Conservation (phyloP, 2,113 vertebrate genomes). For the Ptilorrhoa leucosticta region DNA sequence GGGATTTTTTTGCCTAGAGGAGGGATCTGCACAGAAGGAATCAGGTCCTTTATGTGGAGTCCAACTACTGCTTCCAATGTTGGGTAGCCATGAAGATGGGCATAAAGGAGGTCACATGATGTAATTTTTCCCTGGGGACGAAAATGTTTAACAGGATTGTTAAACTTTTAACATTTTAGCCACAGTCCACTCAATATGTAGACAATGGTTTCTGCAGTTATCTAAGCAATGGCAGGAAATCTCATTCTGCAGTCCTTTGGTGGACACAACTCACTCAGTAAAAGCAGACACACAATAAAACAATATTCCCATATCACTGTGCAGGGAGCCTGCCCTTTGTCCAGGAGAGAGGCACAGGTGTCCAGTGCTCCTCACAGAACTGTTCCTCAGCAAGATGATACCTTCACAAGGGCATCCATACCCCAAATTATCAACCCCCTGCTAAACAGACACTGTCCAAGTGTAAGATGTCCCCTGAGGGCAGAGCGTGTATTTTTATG, state of each 20-base stretch:
- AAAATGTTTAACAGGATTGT: not conserved
- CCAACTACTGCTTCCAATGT: conserved; percentile 77
- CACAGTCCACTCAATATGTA: not conserved
- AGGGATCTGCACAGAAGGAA: conserved; percentile 86
- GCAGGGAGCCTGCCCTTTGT: not conserved
- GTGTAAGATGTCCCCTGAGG: not conserved
- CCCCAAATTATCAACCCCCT: not conserved
- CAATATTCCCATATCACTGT: not conserved
- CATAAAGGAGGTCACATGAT: conserved; percentile 83
- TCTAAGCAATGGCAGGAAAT: not conserved
- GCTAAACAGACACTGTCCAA: not conserved
- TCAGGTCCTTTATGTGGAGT: conserved; percentile 74
- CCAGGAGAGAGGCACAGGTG: not conserved
- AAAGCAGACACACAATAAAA: not conserved
- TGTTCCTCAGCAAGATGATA: not conserved
- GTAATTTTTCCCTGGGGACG: conserved; percentile 79
- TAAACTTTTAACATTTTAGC: not conserved
- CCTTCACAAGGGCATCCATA: not conserved
- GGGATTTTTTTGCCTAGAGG: conserved; percentile 72
- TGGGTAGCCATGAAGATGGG: conserved; percentile 83
- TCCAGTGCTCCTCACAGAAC: not conserved
- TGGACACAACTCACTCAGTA: not conserved
- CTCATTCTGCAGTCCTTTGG: not conserved
- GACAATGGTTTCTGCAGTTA: not conserved
- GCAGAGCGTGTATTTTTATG: not conserved